phyloP scores from a whole-genome alignment of 2,113 vertebrate genomes.

The Amia ocellicauda region DNA sequence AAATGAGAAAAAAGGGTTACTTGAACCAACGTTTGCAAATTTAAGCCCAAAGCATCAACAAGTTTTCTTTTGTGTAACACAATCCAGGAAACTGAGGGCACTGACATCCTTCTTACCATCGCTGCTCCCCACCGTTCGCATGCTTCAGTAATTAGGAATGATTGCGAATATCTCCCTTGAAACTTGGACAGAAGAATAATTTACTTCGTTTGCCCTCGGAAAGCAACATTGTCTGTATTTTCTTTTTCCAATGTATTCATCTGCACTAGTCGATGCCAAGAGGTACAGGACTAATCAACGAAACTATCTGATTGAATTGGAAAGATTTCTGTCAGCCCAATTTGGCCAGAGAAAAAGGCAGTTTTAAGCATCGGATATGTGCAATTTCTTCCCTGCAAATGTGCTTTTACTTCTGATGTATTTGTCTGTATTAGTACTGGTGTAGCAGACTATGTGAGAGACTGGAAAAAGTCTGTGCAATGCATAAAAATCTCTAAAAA shows the following conservation, averaged over 20 bases:
- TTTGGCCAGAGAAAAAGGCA: constrained; percentile 42
- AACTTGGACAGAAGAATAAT: constrained; percentile 56
- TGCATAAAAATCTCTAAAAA: constrained; percentile 36
- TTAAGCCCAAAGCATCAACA: constrained; percentile 9
- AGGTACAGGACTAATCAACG: constrained; percentile 30
- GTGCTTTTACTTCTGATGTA: not conserved
- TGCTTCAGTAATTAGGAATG: constrained; percentile 53
- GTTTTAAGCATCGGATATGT: constrained; percentile 34
- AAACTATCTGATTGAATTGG: constrained; percentile 46
- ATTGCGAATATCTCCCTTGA: constrained; percentile 64
- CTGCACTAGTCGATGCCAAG: constrained; percentile 29
- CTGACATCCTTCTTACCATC: not conserved
- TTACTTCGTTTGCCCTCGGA: constrained; percentile 51
- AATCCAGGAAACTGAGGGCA: constrained; percentile 13
- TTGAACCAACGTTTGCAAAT: not conserved
- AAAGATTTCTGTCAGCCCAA: constrained; percentile 43
- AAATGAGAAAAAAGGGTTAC: constrained; percentile 3
- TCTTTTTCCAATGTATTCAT: constrained; percentile 36
- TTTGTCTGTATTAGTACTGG: not conserved
- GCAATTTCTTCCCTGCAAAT: constrained; percentile 16
- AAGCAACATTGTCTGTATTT: constrained; percentile 50
- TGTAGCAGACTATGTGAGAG: not conserved
- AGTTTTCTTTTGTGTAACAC: constrained; percentile 12
- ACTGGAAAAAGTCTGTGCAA: not conserved
- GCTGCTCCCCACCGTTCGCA: constrained; percentile 34